phyloP scores from a whole-genome alignment of 2,797 vertebrate genomes.

The Mormyrops attenuatus region DNA sequence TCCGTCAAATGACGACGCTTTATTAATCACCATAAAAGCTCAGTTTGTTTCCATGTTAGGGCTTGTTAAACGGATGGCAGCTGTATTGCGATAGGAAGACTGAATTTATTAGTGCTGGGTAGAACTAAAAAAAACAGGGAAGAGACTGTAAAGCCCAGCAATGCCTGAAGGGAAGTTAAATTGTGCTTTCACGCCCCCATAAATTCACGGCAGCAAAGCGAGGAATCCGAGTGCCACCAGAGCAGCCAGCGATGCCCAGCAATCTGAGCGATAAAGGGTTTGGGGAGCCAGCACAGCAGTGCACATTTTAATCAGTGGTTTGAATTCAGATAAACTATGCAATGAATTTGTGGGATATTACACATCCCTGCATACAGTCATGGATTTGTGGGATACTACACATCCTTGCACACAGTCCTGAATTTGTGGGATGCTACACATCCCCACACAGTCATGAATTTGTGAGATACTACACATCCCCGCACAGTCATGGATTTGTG shows the following conservation, averaged over 20 bases:
- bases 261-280: background rate
- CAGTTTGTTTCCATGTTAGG: constrained; percentile 48
- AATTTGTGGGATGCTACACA: constrained; percentile 9
- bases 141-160: constrained; percentile 18
- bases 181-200: constrained; percentile 18
- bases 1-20: constrained; percentile 41
- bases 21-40: constrained; percentile 51
- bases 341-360: constrained; percentile 25
- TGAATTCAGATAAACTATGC: constrained; percentile 30
- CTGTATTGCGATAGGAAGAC: constrained; percentile 39
- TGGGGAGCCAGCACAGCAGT: background rate
- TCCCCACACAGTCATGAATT: constrained; percentile 21
- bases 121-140: constrained; percentile 19
- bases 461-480: background rate
- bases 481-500: constrained; percentile 29
- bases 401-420: too few species aligned
- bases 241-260: background rate
- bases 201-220: constrained; percentile 25
- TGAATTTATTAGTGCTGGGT: constrained; percentile 38
- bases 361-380: too few species aligned
- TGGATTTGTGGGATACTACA: too few species aligned
- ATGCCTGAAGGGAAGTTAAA: constrained; percentile 33
- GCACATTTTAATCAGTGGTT: constrained; percentile 18
- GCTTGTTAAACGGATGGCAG: constrained; percentile 42
- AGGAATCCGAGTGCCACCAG: background rate